These are phyloP conservation scores for Mesorhabditis sp. DNA, from an alignment of 2,888 invertebrate species.

Conservation along the genomic window DNA sequence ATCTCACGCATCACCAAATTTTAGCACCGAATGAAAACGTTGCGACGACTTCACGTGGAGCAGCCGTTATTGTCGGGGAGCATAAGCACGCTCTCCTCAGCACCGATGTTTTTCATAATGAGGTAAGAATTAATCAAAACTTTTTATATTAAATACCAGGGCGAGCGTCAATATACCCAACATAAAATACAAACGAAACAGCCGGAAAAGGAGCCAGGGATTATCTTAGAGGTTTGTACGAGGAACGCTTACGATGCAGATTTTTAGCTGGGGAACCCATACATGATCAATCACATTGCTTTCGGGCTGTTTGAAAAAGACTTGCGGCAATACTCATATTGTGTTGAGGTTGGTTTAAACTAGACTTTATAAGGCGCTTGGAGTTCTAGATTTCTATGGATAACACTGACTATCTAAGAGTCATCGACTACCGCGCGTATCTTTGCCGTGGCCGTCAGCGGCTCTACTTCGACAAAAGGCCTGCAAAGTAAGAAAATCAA, in stretches of 20 bases:
- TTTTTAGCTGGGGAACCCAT: constrained; percentile 62
- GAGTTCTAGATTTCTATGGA: constrained; percentile 67
- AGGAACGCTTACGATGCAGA: constrained; percentile 82
- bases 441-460: constrained; percentile 94
- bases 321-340: constrained; percentile 82
- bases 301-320: constrained; percentile 92
- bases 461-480: constrained; percentile 82
- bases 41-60: constrained; percentile 75
- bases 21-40: constrained; percentile 86
- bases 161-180: background rate
- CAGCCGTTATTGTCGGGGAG: constrained; percentile 84
- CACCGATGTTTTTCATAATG: constrained; percentile 80
- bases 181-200: constrained; percentile 7
- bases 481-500: constrained; percentile 68
- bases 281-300: constrained; percentile 86
- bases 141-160: background rate
- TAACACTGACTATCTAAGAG: constrained; percentile 86
- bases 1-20: background rate
- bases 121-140: constrained; percentile 57
- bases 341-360: constrained; percentile 57
- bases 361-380: background rate
- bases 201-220: constrained; percentile 68
- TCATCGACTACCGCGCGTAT: constrained; percentile 85
- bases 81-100: constrained; percentile 82
- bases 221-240: background rate